phyloP scores from a whole-genome alignment of 2,888 invertebrate genomes.

The Apodemia hepburni region DNA sequence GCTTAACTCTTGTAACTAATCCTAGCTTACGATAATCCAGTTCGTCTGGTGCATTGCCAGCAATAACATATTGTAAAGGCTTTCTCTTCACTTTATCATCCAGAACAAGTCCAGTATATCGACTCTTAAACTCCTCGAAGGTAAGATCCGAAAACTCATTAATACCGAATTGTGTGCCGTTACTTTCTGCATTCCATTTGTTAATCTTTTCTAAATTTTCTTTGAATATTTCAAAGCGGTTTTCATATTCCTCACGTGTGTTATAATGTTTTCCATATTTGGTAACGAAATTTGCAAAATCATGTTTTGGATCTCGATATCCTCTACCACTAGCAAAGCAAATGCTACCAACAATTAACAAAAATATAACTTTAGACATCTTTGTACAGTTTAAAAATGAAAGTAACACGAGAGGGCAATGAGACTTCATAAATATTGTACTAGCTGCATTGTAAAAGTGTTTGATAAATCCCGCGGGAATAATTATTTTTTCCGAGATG shows the following conservation, averaged over 20 bases:
- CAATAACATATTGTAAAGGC: not conserved
- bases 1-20: conserved; percentile 27
- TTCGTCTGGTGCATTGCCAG: conserved; percentile 19
- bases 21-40: conserved; percentile 25
- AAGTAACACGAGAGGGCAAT: too few relatives aligned
- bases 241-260: conserved; percentile 2
- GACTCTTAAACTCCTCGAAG: conserved; percentile 21
- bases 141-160: conserved; percentile 25
- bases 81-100: not conserved
- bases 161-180: conserved; percentile 14
- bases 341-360: not conserved
- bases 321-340: not conserved
- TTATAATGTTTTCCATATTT: conserved; percentile 19
- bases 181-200: conserved; percentile 20
- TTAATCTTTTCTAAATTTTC: conserved; percentile 23
- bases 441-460: too few relatives aligned
- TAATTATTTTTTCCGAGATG: too few relatives aligned
- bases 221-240: conserved; percentile 22
- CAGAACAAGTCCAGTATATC: conserved; percentile 14
- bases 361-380: not conserved
- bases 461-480: too few relatives aligned
- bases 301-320: not conserved
- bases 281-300: not conserved
- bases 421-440: too few relatives aligned
- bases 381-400: not conserved